phyloP scores from a whole-genome alignment of 2,888 invertebrate species.

The Agrotis clavis region DNA sequence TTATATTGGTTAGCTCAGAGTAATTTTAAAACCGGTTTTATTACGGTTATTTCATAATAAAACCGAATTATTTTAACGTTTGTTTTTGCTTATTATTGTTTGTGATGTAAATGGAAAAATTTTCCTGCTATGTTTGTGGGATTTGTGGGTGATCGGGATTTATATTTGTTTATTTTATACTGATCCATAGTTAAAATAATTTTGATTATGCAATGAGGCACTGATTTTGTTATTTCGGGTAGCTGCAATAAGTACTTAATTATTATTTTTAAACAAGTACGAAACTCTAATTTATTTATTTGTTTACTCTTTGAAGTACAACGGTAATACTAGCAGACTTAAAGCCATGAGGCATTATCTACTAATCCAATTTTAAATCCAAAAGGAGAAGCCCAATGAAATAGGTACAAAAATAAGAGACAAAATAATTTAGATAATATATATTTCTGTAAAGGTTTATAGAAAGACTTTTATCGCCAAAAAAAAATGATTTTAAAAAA shows the following conservation, averaged over 20 bases:
- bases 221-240: background rate
- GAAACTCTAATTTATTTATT: too few species aligned
- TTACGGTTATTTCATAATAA: conserved; percentile 17
- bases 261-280: background rate
- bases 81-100: conserved; percentile 9
- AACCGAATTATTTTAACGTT: conserved; percentile 11
- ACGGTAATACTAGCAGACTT: too few species aligned
- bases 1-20: conserved; percentile 41
- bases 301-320: too few species aligned
- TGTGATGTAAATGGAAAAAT: background rate
- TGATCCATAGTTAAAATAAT: background rate
- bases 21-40: conserved; percentile 23
- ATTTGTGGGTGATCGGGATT: background rate
- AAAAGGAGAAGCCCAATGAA: too few species aligned
- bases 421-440: too few species aligned
- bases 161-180: background rate
- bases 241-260: background rate
- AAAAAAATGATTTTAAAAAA: too few species aligned
- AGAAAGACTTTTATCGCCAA: too few species aligned
- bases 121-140: background rate
- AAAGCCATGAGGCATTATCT: too few species aligned
- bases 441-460: too few species aligned
- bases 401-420: too few species aligned
- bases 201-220: background rate
- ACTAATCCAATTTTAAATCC: too few species aligned